Conservation (phyloP, 2,888 invertebrate species). For the Coecobrya sp. region DNA sequence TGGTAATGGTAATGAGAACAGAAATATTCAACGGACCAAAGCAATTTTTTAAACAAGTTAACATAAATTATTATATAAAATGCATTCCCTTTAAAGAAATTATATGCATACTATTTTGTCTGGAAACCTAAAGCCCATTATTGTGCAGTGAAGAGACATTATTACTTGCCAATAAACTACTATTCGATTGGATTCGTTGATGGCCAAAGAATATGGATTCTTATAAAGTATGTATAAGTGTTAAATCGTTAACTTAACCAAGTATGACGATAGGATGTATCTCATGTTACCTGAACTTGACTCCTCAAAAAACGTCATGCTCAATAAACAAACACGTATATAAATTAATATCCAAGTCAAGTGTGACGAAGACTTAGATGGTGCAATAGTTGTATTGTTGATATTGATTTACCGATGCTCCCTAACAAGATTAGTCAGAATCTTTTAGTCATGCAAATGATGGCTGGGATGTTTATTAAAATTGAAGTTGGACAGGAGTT, state of each 20-base stretch:
- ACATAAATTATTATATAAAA: neutral
- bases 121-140: too few species aligned
- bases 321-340: conserved; percentile 10
- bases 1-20: neutral
- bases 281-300: conserved; percentile 11
- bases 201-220: neutral
- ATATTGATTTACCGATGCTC: neutral
- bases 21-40: neutral
- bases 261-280: neutral
- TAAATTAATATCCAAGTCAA: conserved; percentile 2
- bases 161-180: too few species aligned
- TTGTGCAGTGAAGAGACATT: too few species aligned
- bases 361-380: conserved; percentile 12
- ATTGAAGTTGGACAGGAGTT: too few species aligned
- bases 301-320: conserved; percentile 12
- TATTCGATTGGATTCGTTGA: too few species aligned
- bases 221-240: neutral
- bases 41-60: too few species aligned
- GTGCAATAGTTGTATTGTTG: neutral
- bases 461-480: too few species aligned
- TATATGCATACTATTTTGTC: neutral
- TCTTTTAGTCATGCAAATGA: neutral
- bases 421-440: neutral
- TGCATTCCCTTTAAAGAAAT: neutral
- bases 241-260: neutral